Evolutionary conservation across 1,140 invertebrate species (phyloP).

Genomic region (Lysiphlebus fabarum): DNA sequence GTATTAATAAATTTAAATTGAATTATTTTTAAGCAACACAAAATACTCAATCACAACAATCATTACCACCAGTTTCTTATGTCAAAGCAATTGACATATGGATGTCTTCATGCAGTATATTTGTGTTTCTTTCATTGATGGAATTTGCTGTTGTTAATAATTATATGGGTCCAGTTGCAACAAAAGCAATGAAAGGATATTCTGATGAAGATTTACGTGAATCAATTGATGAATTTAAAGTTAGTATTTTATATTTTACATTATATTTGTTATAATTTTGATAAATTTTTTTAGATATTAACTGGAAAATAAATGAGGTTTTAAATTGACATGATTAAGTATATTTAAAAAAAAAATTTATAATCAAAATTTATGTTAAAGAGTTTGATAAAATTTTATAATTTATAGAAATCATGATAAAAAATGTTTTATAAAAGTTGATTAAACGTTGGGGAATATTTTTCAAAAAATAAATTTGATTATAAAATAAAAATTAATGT

Average conservation of each 20-base stretch:
- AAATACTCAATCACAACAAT: constrained; percentile 86
- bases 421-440: no score
- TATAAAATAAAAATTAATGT: no score
- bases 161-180: constrained; percentile 84
- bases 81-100: constrained; percentile 91
- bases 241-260: constrained; percentile 43
- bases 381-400: no score
- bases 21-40: constrained; percentile 69
- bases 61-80: constrained; percentile 84
- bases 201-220: constrained; percentile 78
- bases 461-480: no score
- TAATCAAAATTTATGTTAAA: no score
- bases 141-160: constrained; percentile 91
- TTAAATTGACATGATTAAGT: no score
- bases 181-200: constrained; percentile 86
- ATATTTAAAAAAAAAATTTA: no score
- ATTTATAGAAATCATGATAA: no score
- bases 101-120: constrained; percentile 91
- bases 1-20: not conserved
- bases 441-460: no score
- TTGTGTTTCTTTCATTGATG: constrained; percentile 89
- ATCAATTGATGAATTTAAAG: constrained; percentile 71
- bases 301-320: no score
- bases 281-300: constrained; percentile 5
- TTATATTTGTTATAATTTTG: not conserved